Evolutionary conservation across 2,797 vertebrate species (phyloP).

Genomic region (Sylvilagus floridanus): DNA sequence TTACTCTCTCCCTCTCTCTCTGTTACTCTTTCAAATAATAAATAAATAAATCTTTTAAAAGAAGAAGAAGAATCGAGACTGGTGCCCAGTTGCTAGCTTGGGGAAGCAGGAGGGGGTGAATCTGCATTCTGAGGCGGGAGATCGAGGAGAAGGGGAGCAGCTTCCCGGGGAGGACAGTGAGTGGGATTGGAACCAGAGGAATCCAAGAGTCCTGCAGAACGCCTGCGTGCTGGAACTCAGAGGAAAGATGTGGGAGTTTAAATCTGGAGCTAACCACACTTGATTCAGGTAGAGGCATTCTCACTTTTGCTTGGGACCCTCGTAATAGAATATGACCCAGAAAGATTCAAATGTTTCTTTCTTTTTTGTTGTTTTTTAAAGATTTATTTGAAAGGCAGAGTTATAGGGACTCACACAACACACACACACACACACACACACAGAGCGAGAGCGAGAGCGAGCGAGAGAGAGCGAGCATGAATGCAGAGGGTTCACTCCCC

Average conservation of each 20-base stretch:
- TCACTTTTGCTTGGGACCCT: not conserved
- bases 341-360: constrained; percentile 28
- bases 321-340: not conserved
- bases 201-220: not conserved
- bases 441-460: too few relatives aligned
- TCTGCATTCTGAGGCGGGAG: not conserved
- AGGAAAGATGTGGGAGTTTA: not conserved
- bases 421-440: too few relatives aligned
- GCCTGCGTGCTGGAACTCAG: not conserved
- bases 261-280: not conserved
- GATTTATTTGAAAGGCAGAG: too few relatives aligned
- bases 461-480: too few relatives aligned
- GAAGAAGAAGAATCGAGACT: not conserved
- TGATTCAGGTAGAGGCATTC: not conserved
- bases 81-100: not conserved
- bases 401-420: too few relatives aligned
- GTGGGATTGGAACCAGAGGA: not conserved
- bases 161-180: constrained; percentile 1
- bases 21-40: too few relatives aligned
- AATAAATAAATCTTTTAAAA: too few relatives aligned
- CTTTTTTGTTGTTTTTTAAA: too few relatives aligned
- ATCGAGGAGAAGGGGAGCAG: not conserved
- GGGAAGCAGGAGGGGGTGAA: not conserved
- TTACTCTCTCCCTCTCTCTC: too few relatives aligned
- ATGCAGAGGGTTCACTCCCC: too few relatives aligned